Evolutionary conservation across 2,888 invertebrate genomes (phyloP), one percentile per base, ranked within the genome.

Genomic region (Seira musarum): DNA sequence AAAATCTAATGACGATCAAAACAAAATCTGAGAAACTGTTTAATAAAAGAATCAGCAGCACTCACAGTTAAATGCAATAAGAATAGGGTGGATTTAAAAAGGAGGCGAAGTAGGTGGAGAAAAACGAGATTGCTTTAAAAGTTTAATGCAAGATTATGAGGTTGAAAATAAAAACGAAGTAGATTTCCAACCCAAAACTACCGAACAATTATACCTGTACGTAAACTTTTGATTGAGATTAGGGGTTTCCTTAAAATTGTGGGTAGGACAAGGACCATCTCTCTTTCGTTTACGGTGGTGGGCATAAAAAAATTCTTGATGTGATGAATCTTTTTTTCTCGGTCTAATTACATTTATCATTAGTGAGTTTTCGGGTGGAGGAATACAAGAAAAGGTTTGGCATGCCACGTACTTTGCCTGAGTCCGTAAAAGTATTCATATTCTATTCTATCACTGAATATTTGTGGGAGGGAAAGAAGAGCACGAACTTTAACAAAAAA

Each of bases 191-290:
- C 80, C 70, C 61, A 22, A 80, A 74, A 80, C 80, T 80, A 80
- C 80, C 53, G 80, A 75, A 80, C 80, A 80, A 80, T 80, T 80
- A 75, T 53, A 80, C 70, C 46, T 64, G 21, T 72, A 35, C n/a
- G 49, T 64, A 72, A 24, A 72, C 0, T 66, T 66, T 73, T 73
- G 73, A 65, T 73, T 73, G 73, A 72, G 73, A 73, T 73, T 73
- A 73, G 57, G 66, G 66, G 73, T 65, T 73, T 35, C 22, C 15
- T 25, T n/a, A 53, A 73, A 70, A 35, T 57, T 57, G 66, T 53
- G 66, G 73, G 73, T 57, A 57, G 70, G 70, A 35, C 21, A 25
- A 68, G 49, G 64, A 64, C 19, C 22, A 30, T 21, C n/a, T n/a
- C n/a, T n/a, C n/a, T n/a, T n/a, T n/a, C n/a, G n/a, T n/a, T n/a